Conservation (phyloP, 1,140 invertebrate species). For the Phenacoccus solenopsis region DNA sequence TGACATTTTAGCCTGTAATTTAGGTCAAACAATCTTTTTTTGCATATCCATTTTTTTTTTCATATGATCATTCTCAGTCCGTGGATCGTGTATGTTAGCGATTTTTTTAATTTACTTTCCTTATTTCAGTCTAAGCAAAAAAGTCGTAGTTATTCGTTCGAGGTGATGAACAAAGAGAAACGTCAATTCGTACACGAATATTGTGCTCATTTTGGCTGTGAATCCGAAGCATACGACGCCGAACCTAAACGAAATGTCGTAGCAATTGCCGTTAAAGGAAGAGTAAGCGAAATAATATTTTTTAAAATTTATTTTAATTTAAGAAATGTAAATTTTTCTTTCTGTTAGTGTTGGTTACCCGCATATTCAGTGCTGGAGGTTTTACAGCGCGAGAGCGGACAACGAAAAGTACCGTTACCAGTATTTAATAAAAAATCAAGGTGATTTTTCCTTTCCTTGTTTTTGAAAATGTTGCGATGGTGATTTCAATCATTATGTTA, state of each 20-base stretch:
- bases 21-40: no score
- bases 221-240: slow-evolving; percentile 82
- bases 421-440: slow-evolving; percentile 34
- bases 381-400: slow-evolving; percentile 59
- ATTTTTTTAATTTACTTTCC: no score
- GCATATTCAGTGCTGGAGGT: slow-evolving; percentile 68
- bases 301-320: not conserved
- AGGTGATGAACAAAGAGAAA: slow-evolving; percentile 83
- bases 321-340: slow-evolving; percentile 21
- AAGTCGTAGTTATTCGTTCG: slow-evolving; percentile 77
- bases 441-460: not conserved
- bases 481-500: not conserved
- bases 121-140: slow-evolving; percentile 65
- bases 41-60: no score
- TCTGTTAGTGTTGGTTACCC: slow-evolving; percentile 69
- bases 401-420: slow-evolving; percentile 60
- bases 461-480: not conserved
- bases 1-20: no score
- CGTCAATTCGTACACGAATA: slow-evolving; percentile 83
- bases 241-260: slow-evolving; percentile 92
- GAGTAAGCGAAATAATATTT: slow-evolving; percentile 36
- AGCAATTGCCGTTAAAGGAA: slow-evolving; percentile 72
- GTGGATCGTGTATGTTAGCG: no score
- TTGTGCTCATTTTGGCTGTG: slow-evolving; percentile 86
- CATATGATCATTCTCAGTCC: no score